Base-by-base conservation (phyloP, 2,113 vertebrate species). In the Pedetes capensis region DNA sequence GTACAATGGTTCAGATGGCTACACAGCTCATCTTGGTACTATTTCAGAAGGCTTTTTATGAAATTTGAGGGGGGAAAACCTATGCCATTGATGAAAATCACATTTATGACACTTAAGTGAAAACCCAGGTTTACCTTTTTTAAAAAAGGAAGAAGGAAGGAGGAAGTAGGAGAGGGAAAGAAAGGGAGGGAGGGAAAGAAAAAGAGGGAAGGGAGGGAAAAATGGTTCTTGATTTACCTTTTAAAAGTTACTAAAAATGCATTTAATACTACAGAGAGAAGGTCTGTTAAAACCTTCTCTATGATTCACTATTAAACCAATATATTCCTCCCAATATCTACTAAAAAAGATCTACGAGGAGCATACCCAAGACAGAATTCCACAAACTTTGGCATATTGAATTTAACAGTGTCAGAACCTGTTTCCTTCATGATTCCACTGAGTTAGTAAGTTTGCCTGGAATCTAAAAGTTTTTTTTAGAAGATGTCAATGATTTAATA, bases 171-270 rank as follows among this genome's bases (percentile, higher is more conserved):
- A n/a, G n/a, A n/a, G n/a, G n/a, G n/a, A n/a, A n/a, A n/a, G n/a
- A n/a, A n/a, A n/a, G n/a, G n/a, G n/a, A n/a, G n/a, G n/a, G n/a
- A n/a, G n/a, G n/a, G n/a, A n/a, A n/a, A n/a, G n/a, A n/a, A n/a
- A n/a, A n/a, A n/a, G n/a, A n/a, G n/a, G n/a, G n/a, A n/a, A n/a
- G n/a, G n/a, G n/a, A n/a, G n/a, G n/a, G n/a, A n/a, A n/a, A n/a
- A n/a, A n/a, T n/a, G n/a, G n/a, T n/a, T n/a, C n/a, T n/a, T 79
- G 69, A 93, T 57, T 84, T 63, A 93, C 39, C 51, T 94, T 82
- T n/a, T n/a, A n/a, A 75, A 92, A 87, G 64, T 39, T 80, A 95
- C 89, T 53, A 69, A 49, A 86, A 95, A 87, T 37, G 80, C 14
- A 85, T 84, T 71, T 93, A 86, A 64, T 85, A 72, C 34, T 72